A percentile compares a stretch with the other conserved stretches of the same genome.
Evolutionary conservation across 1,140 invertebrate genomes (phyloP).

Genomic region (Temnothorax nylanderi): DNA sequence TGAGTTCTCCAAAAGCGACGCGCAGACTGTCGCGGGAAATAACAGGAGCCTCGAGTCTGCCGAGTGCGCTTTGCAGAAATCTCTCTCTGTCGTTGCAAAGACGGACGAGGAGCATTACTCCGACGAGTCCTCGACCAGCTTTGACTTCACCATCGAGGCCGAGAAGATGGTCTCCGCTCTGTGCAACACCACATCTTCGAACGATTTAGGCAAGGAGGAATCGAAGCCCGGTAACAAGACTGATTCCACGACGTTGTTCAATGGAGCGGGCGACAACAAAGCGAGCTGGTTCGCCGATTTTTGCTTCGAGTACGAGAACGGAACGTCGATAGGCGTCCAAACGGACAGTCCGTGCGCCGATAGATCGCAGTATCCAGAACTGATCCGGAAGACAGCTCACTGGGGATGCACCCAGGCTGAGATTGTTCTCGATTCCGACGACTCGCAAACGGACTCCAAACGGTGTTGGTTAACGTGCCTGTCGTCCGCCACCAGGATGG

Average conservation of each 20-base stretch:
- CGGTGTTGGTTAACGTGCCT: slow-evolving; percentile 75
- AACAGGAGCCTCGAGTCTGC: background rate
- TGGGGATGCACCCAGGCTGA: slow-evolving; percentile 81
- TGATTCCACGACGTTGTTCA: slow-evolving; percentile 56
- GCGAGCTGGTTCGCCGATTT: slow-evolving; percentile 73
- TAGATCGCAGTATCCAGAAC: slow-evolving; percentile 71
- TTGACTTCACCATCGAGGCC: slow-evolving; percentile 82
- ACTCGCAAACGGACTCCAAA: slow-evolving; percentile 53
- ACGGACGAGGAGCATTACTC: slow-evolving; percentile 76
- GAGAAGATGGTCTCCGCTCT: slow-evolving; percentile 83
- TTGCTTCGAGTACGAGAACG: slow-evolving; percentile 62
- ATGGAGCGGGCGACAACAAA: slow-evolving; percentile 74
- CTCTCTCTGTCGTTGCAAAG: slow-evolving; percentile 35
- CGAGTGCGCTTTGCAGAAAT: slow-evolving; percentile 38
- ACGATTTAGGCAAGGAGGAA: slow-evolving; percentile 72
- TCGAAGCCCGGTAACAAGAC: slow-evolving; percentile 49
- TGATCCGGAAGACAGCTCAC: slow-evolving; percentile 76
- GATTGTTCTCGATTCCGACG: slow-evolving; percentile 69
- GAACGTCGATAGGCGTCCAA: slow-evolving; percentile 72
- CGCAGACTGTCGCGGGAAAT: background rate
- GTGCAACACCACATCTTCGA: slow-evolving; percentile 78
- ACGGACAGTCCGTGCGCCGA: slow-evolving; percentile 58
- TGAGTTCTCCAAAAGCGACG: slow-evolving; percentile 1
- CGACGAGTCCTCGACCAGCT: slow-evolving; percentile 79
- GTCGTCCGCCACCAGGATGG: slow-evolving; percentile 78